These are phyloP conservation scores for Ormyrus pomaceus DNA, from an alignment of 2,888 invertebrate species.

Conservation along the genomic window DNA sequence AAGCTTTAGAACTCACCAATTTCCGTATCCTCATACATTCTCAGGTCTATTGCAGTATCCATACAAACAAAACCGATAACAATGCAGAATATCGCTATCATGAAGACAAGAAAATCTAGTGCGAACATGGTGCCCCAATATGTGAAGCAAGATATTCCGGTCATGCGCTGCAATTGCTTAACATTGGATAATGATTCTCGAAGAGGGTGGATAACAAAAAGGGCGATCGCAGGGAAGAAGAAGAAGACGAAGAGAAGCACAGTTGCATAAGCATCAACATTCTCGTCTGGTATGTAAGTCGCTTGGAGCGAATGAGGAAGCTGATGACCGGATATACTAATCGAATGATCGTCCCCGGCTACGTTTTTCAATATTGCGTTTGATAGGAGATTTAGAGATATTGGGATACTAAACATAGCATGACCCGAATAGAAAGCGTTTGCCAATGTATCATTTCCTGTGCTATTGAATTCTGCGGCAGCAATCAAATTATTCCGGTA, in stretches of 20 bases:
- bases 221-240: conserved; percentile 68
- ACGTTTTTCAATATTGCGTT: conserved; percentile 73
- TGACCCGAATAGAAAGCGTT: conserved; percentile 77
- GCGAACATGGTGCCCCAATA: conserved; percentile 82
- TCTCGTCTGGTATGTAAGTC: conserved; percentile 43
- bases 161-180: conserved; percentile 83
- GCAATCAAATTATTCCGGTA: conserved; percentile 77
- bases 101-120: conserved; percentile 77
- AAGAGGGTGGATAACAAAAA: conserved; percentile 80
- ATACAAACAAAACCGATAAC: conserved; percentile 63
- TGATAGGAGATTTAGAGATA: conserved; percentile 77
- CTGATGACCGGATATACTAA: conserved; percentile 64
- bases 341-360: conserved; percentile 64
- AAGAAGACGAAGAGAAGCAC: conserved; percentile 62
- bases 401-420: conserved; percentile 78
- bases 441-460: conserved; percentile 56
- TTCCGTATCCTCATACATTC: conserved; percentile 40
- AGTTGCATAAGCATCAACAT: conserved; percentile 57
- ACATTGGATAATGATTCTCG: conserved; percentile 80
- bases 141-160: conserved; percentile 79
- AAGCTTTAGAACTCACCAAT: conserved; percentile 22
- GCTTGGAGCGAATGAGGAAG: conserved; percentile 61
- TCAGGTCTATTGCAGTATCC: conserved; percentile 64
- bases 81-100: conserved; percentile 64
- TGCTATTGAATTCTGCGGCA: conserved; percentile 76